phyloP scores from a whole-genome alignment of 2,888 invertebrate species.

The Cotesia congregata region DNA sequence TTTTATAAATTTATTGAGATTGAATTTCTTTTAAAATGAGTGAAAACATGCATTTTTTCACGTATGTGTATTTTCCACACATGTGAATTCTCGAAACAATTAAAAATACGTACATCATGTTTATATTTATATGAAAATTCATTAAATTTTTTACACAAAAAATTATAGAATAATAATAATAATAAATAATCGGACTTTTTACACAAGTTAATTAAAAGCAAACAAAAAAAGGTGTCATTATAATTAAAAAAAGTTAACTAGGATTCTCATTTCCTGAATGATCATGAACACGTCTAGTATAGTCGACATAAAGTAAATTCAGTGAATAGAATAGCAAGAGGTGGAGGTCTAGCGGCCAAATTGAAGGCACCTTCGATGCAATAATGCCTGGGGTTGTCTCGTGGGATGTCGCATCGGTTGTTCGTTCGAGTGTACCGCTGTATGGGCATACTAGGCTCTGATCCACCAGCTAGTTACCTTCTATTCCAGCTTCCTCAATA shows the following conservation, averaged over 20 bases:
- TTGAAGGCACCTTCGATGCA: slow-evolving; percentile 23
- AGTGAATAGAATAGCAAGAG: background rate
- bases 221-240: background rate
- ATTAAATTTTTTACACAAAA: no score
- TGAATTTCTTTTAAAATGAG: no score
- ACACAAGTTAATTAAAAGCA: background rate
- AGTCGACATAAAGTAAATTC: background rate
- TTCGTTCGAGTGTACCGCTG: background rate
- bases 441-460: background rate
- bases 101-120: no score
- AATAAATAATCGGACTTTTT: background rate
- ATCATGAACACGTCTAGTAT: background rate
- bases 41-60: no score
- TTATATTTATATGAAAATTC: no score
- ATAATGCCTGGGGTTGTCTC: slow-evolving; percentile 19
- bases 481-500: slow-evolving; percentile 6
- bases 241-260: background rate
- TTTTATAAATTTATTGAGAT: no score
- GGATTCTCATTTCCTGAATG: background rate
- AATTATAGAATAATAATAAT: no score
- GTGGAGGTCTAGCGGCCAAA: background rate
- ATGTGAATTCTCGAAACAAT: no score
- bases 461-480: background rate
- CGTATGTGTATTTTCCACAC: no score
- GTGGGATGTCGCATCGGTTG: slow-evolving; percentile 16